Percentiles rank a stretch among this genome's conserved stretches.
These are phyloP conservation scores for Meandrina meandrites DNA, from an alignment of 92 coral and sea anemone genomes.

Conservation along the genomic window DNA sequence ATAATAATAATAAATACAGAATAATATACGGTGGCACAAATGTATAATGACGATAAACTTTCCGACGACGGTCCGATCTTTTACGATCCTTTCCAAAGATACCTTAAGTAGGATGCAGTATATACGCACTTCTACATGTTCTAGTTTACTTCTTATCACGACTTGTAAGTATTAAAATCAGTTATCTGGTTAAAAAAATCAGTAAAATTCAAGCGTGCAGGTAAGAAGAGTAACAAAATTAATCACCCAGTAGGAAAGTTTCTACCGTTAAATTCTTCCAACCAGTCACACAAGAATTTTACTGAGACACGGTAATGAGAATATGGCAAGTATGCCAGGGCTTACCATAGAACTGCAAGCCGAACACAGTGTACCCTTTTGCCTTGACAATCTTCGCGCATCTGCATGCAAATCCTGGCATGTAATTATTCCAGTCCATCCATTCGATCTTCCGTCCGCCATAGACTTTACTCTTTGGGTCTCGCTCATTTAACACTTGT, in stretches of 20 bases:
- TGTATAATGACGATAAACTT: no score
- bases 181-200: no score
- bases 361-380: constrained; percentile 72
- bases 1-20: no score
- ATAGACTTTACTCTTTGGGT: constrained; percentile 61
- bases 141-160: no score
- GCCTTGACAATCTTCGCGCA: constrained; percentile 67
- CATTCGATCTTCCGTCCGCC: constrained; percentile 62
- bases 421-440: constrained; percentile 76
- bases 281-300: not conserved
- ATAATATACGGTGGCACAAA: not conserved
- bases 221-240: not conserved
- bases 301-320: not conserved
- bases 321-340: not conserved
- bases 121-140: no score
- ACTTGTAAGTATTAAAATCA: no score
- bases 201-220: no score
- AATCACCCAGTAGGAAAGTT: not conserved
- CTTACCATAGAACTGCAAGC: constrained; percentile 82
- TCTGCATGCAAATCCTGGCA: constrained; percentile 77
- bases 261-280: not conserved
- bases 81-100: not conserved
- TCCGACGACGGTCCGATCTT: not conserved
- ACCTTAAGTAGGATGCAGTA: not conserved
- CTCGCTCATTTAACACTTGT: constrained; percentile 78